Conservation (phyloP, 2,113 vertebrate genomes). For the Coracopsis vasa region DNA sequence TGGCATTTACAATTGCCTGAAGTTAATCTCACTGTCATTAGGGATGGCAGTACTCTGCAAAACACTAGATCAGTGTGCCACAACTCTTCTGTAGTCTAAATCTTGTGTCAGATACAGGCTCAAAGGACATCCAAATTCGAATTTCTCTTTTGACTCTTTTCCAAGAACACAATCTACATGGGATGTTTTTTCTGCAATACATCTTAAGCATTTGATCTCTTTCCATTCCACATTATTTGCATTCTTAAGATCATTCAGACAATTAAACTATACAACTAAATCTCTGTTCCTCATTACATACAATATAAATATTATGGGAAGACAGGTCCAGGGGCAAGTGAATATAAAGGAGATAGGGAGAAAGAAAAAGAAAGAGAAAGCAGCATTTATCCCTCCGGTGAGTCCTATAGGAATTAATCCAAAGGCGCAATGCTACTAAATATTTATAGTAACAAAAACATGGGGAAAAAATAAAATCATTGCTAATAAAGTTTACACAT, state of each 20-base stretch:
- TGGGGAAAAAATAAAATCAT: neutral
- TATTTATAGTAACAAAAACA: neutral
- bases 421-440: neutral
- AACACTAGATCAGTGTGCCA: neutral
- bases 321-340: neutral
- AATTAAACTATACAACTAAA: neutral
- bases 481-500: neutral
- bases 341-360: neutral
- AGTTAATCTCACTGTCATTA: neutral
- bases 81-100: neutral
- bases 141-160: neutral
- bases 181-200: neutral
- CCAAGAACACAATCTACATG: neutral
- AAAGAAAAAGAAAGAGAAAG: neutral
- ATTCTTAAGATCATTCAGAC: neutral
- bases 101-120: neutral
- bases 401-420: neutral
- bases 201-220: neutral
- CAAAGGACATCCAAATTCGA: neutral
- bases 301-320: neutral
- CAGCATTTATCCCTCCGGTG: neutral
- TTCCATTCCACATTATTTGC: neutral
- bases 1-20: neutral
- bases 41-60: neutral
- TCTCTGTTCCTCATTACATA: neutral